phyloP scores from a whole-genome alignment of 1,140 invertebrate species.

The Lucilia cuprina region DNA sequence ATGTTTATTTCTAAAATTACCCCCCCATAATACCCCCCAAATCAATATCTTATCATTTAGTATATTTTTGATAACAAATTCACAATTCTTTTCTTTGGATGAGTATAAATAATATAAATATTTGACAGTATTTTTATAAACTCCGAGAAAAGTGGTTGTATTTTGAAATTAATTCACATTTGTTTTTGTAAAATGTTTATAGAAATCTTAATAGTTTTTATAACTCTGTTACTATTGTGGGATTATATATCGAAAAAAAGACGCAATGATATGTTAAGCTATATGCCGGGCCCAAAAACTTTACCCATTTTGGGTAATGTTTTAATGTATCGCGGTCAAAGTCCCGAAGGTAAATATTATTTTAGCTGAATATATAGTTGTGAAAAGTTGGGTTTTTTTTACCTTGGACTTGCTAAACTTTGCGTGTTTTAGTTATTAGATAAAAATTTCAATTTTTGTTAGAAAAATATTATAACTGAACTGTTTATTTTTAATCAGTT shows the following conservation, averaged over 20 bases:
- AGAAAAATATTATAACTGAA: too few relatives aligned
- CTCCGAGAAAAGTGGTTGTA: background rate
- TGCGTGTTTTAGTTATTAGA: too few relatives aligned
- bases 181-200: constrained; percentile 15
- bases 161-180: background rate
- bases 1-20: background rate
- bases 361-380: background rate
- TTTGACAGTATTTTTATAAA: background rate
- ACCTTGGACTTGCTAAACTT: background rate
- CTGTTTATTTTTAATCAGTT: too few relatives aligned
- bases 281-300: constrained; percentile 36
- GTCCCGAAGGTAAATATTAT: constrained; percentile 21
- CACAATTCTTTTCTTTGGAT: background rate
- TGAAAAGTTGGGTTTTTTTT: background rate
- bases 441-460: too few relatives aligned
- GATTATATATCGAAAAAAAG: constrained; percentile 40
- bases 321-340: constrained; percentile 33
- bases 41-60: background rate
- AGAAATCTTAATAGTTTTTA: constrained; percentile 7
- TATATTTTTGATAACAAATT: background rate
- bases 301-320: constrained; percentile 37
- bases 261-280: constrained; percentile 35
- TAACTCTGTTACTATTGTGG: constrained; percentile 24
- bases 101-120: background rate
- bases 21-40: background rate